Evolutionary conservation across 2,113 vertebrate genomes (phyloP), one percentile per base, ranked within the genome.

Genomic region (Tinamus guttatus): DNA sequence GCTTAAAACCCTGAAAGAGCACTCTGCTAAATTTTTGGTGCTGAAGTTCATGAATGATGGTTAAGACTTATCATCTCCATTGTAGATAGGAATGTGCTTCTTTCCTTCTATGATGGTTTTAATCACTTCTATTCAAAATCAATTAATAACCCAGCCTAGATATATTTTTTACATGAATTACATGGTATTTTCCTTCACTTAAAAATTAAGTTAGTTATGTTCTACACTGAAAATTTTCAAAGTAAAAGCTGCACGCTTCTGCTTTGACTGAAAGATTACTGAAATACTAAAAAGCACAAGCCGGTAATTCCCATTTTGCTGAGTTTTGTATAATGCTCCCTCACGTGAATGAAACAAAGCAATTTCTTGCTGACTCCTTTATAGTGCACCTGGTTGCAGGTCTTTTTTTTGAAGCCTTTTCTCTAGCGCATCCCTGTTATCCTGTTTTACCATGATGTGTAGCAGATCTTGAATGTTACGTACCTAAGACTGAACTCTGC

Each of bases 401-500:
- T 20, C 86, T 93, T 85, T 2, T 30, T 51, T 91, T 34, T 54
- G 68, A 91, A 95, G 79, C 60, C 54, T 96, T 95, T 90, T 40
- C 56, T 60, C 90, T 69, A 78, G 86, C 11, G 8, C 7, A 4
- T 69, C 69, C 68, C 65, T 64, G 24, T 38, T 76, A 77, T 94
- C 88, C 78, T 96, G 40, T 91, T 90, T 91, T 93, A 83, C 78
- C 79, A 52, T 32, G 41, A 67, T 71, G n/a, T 76, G 69, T 77
- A 86, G 77, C 91, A 88, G 76, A 96, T 87, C 91, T 96, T 96
- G 88, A 95, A 92, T 95, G 56, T 89, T 87, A n/a, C 4, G 13
- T 94, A 64, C 45, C 52, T 93, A 52, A 93, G 70, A 77, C 65
- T 83, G 60, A 97, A 84, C 51, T 96, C 94, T 92, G 85, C 56